A percentile compares a stretch with the other conserved stretches of the same genome.
These are phyloP conservation scores for Drosophila yakuba DNA, from an alignment of 1,140 invertebrate species.

Conservation along the genomic window DNA sequence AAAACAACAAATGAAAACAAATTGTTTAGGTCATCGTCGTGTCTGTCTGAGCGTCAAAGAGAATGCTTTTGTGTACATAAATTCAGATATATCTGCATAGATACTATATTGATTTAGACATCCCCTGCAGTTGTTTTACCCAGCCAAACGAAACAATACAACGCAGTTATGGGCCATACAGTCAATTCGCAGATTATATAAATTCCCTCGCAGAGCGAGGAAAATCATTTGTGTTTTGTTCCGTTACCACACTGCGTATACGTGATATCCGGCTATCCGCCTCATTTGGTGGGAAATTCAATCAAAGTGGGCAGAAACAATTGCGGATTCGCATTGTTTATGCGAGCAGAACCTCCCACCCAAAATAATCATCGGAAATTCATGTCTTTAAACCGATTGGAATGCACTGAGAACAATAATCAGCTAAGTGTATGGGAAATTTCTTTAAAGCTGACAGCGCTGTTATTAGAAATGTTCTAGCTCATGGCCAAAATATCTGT, in stretches of 20 bases:
- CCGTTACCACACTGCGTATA: constrained; percentile 34
- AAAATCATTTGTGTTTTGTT: constrained; percentile 13
- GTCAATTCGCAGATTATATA: constrained; percentile 35
- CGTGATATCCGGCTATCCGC: constrained; percentile 35
- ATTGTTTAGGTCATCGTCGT: constrained; percentile 74
- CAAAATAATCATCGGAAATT: constrained; percentile 30
- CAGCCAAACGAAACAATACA: constrained; percentile 14
- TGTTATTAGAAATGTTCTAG: too few relatives aligned
- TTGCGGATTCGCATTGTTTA: constrained; percentile 17
- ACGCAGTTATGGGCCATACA: constrained; percentile 34
- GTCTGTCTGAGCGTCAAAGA: constrained; percentile 9
- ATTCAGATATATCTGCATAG: constrained; percentile 14
- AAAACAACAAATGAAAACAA: constrained; percentile 75
- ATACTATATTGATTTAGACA: constrained; percentile 19
- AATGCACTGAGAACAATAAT: constrained; percentile 5
- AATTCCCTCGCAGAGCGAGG: background rate
- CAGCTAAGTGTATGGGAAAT: background rate
- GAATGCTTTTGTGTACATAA: constrained; percentile 13
- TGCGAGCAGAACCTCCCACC: constrained; percentile 2
- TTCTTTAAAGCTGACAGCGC: too few relatives aligned
- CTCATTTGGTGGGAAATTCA: constrained; percentile 32
- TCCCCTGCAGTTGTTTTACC: background rate
- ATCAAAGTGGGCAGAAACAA: constrained; percentile 6
- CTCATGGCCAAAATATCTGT: too few relatives aligned
- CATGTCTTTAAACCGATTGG: constrained; percentile 8